phyloP scores from a whole-genome alignment of 2,797 vertebrate species.

The Acanthornis magna region DNA sequence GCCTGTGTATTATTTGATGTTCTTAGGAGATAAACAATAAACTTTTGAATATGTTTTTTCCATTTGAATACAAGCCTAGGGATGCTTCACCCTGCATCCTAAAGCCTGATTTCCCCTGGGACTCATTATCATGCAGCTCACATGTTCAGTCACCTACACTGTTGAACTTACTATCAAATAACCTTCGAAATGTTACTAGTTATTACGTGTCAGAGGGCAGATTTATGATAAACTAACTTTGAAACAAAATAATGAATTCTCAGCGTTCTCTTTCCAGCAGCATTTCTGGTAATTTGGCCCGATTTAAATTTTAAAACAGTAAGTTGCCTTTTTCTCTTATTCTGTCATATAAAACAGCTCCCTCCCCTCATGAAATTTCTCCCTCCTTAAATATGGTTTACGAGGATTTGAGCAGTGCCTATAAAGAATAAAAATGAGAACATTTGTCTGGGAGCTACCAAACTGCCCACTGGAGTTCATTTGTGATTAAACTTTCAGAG shows the following conservation, averaged over 20 bases:
- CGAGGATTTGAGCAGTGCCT: slow-evolving; percentile 15
- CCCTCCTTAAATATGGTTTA: slow-evolving; percentile 54
- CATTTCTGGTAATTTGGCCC: slow-evolving; percentile 59
- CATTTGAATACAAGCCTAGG: slow-evolving; percentile 70
- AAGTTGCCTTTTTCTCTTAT: slow-evolving; percentile 60
- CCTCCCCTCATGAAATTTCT: slow-evolving; percentile 34
- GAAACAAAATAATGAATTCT: slow-evolving; percentile 75
- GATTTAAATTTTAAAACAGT: slow-evolving; percentile 72
- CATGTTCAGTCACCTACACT: slow-evolving; percentile 75
- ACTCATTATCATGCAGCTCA: slow-evolving; percentile 77
- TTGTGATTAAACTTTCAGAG: slow-evolving; percentile 38
- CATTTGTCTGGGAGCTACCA: slow-evolving; percentile 34
- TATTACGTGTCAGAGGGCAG: slow-evolving; percentile 76
- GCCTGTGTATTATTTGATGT: slow-evolving; percentile 64
- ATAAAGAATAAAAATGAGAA: slow-evolving; percentile 59
- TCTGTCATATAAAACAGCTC: slow-evolving; percentile 33
- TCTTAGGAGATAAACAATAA: slow-evolving; percentile 73
- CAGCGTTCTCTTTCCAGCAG: slow-evolving; percentile 56
- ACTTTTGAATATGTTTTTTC: slow-evolving; percentile 72
- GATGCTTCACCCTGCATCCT: slow-evolving; percentile 67
- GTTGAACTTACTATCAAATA: slow-evolving; percentile 79
- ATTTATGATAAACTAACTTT: slow-evolving; percentile 80
- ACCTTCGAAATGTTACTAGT: slow-evolving; percentile 75
- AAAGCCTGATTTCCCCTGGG: slow-evolving; percentile 74
- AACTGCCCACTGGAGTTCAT: slow-evolving; percentile 32